Base-by-base conservation (phyloP, 1,140 invertebrate genomes). In the Eufriesea mexicana region DNA sequence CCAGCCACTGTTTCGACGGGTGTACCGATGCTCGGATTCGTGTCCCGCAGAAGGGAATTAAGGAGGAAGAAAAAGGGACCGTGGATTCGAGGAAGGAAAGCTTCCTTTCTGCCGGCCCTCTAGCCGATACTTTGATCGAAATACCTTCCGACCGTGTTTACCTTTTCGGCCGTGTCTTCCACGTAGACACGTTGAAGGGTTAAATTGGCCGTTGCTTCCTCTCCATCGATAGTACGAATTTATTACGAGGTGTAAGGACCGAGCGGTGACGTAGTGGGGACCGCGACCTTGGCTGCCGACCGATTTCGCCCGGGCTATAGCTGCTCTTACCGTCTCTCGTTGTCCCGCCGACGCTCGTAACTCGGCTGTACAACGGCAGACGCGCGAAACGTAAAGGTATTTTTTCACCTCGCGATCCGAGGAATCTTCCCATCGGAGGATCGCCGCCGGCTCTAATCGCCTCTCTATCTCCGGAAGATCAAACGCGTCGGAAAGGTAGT, bases 1-100 rank as follows among this genome's bases (percentile, higher is more conserved):
- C 87, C 91, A 91, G 91, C 92, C 92, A 93, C 92, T 93, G 92
- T 93, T 88, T 92, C 89, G 88, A 91, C 89, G 89, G 87, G 89
- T 92, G 90, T 91, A 91, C 87, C 87, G 89, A 89, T 91, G 91
- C 91, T 93, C 89, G 87, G 89, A 93, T 91, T 93, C 92, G 90
- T 93, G 91, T 93, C 90, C 86, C 84, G 80, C 77, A 74, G 85
- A 84, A 84, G 57, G 83, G 80, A 85, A 88, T 86, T 89, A 87
- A 79, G 79, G 82, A 66, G 83, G 81, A 76, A 68, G 74, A 79
- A 86, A 79, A 82, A 76, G 62, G 79, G 62, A 35, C 28, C 23
- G 28, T 45, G 72, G 71, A 76, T 82, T 82, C 79, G 79, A 45
- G 79, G 79, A 81, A 81, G 79, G 79, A 81, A 81, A 81, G 79